Conservation (phyloP, 2,797 vertebrate species). For the Esox lucius region DNA sequence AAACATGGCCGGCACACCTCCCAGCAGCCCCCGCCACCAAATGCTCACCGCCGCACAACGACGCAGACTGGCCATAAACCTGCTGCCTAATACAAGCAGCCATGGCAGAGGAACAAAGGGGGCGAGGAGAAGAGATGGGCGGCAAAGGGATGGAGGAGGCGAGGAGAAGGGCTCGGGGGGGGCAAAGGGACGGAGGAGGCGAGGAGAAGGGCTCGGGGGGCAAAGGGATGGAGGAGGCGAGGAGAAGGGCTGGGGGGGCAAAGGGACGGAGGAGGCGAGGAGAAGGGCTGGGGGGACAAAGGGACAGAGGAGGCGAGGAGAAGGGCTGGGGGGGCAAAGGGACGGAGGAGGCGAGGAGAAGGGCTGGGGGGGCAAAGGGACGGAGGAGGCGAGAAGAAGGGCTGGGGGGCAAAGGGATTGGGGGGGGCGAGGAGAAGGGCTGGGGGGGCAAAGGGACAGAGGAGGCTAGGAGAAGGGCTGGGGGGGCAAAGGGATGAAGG, state of each 20-base stretch:
- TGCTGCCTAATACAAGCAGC: neutral
- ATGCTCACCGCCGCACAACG: constrained; percentile 49
- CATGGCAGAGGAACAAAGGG: neutral
- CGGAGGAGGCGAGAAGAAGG: constrained; percentile 3
- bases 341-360: too few relatives aligned
- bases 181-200: too few relatives aligned
- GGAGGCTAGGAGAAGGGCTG: neutral
- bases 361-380: too few relatives aligned
- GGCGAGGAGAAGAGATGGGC: neutral
- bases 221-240: too few relatives aligned
- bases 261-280: too few relatives aligned
- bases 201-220: neutral
- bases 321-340: neutral
- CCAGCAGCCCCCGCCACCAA: constrained; percentile 41
- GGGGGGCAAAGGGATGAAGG: constrained; percentile 5
- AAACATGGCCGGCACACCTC: constrained; percentile 39
- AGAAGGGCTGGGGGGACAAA: neutral
- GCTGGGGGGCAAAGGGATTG: too few relatives aligned
- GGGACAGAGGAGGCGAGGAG: constrained; percentile 5
- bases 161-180: too few relatives aligned
- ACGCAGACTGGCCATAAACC: neutral
- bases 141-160: too few relatives aligned
- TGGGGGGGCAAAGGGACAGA: too few relatives aligned
- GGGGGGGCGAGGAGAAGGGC: too few relatives aligned
- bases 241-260: too few relatives aligned